phyloP scores from a whole-genome alignment of 2,113 vertebrate species.

The Chascanopsetta lugubris region DNA sequence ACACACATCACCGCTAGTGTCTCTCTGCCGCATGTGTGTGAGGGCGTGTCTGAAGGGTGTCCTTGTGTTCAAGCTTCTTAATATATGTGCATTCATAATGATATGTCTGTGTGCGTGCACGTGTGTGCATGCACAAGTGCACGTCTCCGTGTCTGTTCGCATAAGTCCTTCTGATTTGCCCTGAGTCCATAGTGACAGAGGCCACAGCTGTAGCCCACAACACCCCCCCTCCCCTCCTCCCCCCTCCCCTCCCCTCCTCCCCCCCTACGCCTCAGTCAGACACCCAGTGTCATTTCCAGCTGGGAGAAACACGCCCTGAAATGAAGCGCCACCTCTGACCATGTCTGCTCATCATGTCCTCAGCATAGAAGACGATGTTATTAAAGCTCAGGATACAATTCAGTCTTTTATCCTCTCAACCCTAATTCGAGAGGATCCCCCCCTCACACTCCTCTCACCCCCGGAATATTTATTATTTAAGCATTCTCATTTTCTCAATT shows the following conservation, averaged over 20 bases:
- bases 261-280: constrained; percentile 19
- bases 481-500: background rate
- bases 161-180: constrained; percentile 63
- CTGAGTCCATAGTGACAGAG: constrained; percentile 59
- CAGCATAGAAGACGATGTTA: no score
- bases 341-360: background rate
- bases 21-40: constrained; percentile 16
- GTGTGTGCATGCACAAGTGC: constrained; percentile 26
- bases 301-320: constrained; percentile 26
- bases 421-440: no score
- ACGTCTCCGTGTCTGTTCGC: constrained; percentile 47
- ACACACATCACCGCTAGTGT: constrained; percentile 14
- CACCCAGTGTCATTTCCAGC: constrained; percentile 28
- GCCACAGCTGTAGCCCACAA: constrained; percentile 69
- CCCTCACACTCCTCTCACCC: background rate
- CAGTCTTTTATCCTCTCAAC: background rate
- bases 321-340: background rate
- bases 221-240: constrained; percentile 30
- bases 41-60: constrained; percentile 8
- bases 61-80: constrained; percentile 35
- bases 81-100: constrained; percentile 35
- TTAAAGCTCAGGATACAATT: background rate
- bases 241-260: background rate
- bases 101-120: constrained; percentile 7
- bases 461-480: background rate